Conservation (phyloP, 2,113 vertebrate species). For the Chloebia gouldiae region DNA sequence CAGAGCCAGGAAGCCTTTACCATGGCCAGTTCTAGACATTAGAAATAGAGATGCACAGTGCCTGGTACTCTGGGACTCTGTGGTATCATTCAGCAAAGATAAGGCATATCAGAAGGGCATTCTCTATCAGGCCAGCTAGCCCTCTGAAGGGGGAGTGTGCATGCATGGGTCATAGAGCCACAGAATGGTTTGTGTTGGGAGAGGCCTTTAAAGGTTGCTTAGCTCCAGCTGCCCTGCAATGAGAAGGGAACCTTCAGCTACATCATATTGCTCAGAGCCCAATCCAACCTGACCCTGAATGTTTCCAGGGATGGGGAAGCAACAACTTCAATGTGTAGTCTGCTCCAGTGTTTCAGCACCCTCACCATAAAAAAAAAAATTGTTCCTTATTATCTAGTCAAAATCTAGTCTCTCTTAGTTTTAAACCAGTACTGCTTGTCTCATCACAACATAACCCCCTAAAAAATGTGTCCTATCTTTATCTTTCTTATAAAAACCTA, state of each 20-base stretch:
- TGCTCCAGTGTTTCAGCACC: background rate
- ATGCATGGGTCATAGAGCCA: background rate
- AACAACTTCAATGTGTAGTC: background rate
- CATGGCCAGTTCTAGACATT: background rate
- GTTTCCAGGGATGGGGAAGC: background rate
- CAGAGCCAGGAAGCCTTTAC: background rate
- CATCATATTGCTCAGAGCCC: background rate
- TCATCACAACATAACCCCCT: background rate
- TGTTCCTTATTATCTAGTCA: background rate
- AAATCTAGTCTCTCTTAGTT: background rate
- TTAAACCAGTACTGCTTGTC: background rate
- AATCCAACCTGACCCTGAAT: background rate
- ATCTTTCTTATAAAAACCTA: background rate
- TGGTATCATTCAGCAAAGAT: background rate
- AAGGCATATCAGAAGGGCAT: conserved; percentile 27
- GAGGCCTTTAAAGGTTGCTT: background rate
- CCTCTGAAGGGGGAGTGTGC: background rate
- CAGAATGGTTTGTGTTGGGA: background rate
- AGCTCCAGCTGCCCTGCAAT: background rate
- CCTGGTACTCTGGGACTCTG: background rate
- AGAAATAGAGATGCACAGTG: background rate
- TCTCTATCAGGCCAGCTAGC: background rate
- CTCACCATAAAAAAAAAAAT: background rate
- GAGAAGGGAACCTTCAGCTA: background rate
- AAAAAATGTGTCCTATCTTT: background rate